Evolutionary conservation across 2,888 invertebrate genomes (phyloP).

Genomic region (Leptopilina syphax): DNA sequence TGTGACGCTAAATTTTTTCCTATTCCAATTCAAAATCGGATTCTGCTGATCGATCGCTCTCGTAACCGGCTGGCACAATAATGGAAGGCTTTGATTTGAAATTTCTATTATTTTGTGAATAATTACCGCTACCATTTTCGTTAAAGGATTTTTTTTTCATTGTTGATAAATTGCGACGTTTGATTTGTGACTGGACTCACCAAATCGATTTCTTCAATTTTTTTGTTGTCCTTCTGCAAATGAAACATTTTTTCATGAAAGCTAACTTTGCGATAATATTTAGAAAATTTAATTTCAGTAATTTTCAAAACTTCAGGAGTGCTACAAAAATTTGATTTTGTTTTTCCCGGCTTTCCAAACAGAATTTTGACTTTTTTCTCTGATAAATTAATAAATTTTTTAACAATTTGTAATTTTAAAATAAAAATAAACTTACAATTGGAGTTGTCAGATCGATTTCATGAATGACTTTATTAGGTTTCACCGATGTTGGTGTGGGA

Average conservation of each 20-base stretch:
- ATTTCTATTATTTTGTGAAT: slow-evolving; percentile 40
- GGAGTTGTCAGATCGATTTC: slow-evolving; percentile 62
- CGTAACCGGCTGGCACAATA: slow-evolving; percentile 62
- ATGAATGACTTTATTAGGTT: slow-evolving; percentile 46
- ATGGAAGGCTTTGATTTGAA: slow-evolving; percentile 4
- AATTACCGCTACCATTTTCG: slow-evolving; percentile 52
- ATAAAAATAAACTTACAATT: slow-evolving; percentile 46
- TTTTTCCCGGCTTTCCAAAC: not conserved
- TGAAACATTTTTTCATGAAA: not conserved
- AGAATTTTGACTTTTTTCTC: too few relatives aligned
- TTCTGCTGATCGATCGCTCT: slow-evolving; percentile 60
- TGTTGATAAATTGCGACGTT: slow-evolving; percentile 52
- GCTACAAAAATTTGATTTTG: too few relatives aligned
- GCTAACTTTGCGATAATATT: too few relatives aligned
- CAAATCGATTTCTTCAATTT: slow-evolving; percentile 61
- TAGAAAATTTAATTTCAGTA: too few relatives aligned
- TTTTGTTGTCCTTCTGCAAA: slow-evolving; percentile 33
- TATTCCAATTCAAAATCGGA: slow-evolving; percentile 52
- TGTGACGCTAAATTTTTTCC: too few relatives aligned
- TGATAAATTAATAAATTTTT: too few relatives aligned
- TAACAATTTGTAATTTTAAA: not conserved
- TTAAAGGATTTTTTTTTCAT: slow-evolving; percentile 52
- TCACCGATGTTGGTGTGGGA: slow-evolving; percentile 8
- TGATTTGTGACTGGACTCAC: slow-evolving; percentile 59
- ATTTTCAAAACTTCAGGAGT: too few relatives aligned